Base-by-base conservation (phyloP, 2,797 vertebrate genomes). In the Melopsittacus undulatus region DNA sequence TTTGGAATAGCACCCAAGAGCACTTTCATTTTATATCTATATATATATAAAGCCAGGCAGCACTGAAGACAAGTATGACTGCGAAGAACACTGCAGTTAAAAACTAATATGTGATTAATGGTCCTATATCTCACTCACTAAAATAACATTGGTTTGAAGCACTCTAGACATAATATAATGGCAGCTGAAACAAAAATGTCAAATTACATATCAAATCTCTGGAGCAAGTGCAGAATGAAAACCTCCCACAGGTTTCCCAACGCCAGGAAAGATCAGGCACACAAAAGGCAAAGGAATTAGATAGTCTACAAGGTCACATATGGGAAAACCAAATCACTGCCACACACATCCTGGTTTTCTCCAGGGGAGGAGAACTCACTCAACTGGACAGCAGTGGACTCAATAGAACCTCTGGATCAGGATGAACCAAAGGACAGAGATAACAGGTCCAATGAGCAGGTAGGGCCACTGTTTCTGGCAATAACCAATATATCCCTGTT, bases 71-170 rank as follows among this genome's bases (percentile, higher is more conserved):
- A 93, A 90, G 42, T 26, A 46, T 45, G 42, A 80, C 46, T 77
- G 68, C 43, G 63, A 85, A 89, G 89, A 94, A 73, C 43, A 63
- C 5, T 20, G 63, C 56, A 67, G 34, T 74, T 77, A 93, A 91
- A 90, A 89, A 67, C 42, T 83, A 87, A 70, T 59, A 38, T 4
- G 61, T 92, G 78, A 95, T 87, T 92, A 83, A 95, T 22, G 22
- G 48, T n/a, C 48, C 75, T 80, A 1, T 22, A 61, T 20, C 73
- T 92, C 64, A 29, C 20, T 82, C 36, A 11, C 83, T 84, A 67
- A 63, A 90, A 80, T 57, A 93, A 87, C 81, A 64, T 16, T 70
- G 75, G 26, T 87, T 85, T 95, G 83, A 83, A 94, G 45, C 43
- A 49, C 66, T 87, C 66, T 4, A 62, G 83, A 86, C 49, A 5